Base-by-base conservation (phyloP, 2,797 vertebrate species). In the Darevskia mixta region DNA sequence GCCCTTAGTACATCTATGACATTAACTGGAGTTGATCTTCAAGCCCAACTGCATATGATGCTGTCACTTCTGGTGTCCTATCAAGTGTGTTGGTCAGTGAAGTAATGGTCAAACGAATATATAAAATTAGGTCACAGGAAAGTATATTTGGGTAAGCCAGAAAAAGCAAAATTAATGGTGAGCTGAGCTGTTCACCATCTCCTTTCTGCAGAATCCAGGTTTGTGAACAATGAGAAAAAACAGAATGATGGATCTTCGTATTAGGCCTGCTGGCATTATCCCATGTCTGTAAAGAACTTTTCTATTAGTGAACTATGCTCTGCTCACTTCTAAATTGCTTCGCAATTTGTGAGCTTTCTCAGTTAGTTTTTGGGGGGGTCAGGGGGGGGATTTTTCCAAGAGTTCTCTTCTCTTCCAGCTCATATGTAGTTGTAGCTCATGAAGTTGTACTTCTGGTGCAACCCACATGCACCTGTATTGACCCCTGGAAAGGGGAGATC, bases 11-110 rank as follows among this genome's bases (percentile, higher is more conserved):
- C 95, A 92, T 83, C 73, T 25, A 5, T 94, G 95, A 97, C 90
- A 75, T 91, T 97, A 96, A 97, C 88, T 80, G 84, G 93, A 95
- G 81, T 91, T 92, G 97, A 97, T 91, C 81, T 91, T 89, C 89
- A 86, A 86, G 91, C 93, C 81, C 88, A 93, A 87, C 93, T 93
- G 89, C 84, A 72, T 95, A 92, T 92, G 91, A 75, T 55, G 17
- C 86, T 92, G 91, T 95, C 93, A 75, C 92, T 87, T 90, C 73
- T 92, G 79, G 69, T 79, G 82, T 80, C 93, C 92, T 77, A 85
- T 83, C 88, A 88, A 82, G 84, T 86, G 75, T 89, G 86, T 4
- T 93, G 88, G 90, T 86, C 89, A 90, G 49, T 90, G 92, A 92
- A 91, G 83, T 91, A 87, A 90, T 87, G 91, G 92, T 94, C 96